Conservation (phyloP, 2,113 vertebrate species). For the Vidua chalybeata region DNA sequence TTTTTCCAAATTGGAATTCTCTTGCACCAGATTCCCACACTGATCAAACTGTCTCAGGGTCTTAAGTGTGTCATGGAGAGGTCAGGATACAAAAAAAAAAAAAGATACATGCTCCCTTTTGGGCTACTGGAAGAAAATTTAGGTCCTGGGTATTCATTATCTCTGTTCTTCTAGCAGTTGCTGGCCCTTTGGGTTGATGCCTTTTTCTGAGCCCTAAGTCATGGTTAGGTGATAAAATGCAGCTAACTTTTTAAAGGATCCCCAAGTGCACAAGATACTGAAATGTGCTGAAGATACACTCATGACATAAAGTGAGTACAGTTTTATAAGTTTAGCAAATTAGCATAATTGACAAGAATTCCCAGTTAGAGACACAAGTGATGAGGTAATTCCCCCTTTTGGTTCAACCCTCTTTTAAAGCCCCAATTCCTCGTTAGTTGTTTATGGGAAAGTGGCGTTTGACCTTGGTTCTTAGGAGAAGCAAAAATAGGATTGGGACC, state of each 20-base stretch:
- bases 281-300: neutral
- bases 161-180: neutral
- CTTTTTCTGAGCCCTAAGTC: neutral
- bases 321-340: neutral
- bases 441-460: neutral
- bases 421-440: neutral
- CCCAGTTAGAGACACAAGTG: neutral
- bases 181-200: neutral
- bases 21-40: neutral
- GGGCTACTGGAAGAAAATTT: neutral
- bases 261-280: neutral
- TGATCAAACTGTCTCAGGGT: neutral
- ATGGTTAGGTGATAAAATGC: neutral
- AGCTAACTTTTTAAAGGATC: neutral
- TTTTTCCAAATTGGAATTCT: neutral
- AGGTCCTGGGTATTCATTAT: neutral
- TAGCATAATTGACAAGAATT: neutral
- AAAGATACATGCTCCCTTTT: neutral
- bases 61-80: neutral
- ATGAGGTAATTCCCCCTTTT: neutral
- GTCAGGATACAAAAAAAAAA: neutral
- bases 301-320: neutral
- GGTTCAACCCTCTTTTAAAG: neutral
- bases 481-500: neutral
- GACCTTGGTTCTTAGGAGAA: neutral